Evolutionary conservation across 2,113 vertebrate species (phyloP).

Genomic region (Trachemys scripta): DNA sequence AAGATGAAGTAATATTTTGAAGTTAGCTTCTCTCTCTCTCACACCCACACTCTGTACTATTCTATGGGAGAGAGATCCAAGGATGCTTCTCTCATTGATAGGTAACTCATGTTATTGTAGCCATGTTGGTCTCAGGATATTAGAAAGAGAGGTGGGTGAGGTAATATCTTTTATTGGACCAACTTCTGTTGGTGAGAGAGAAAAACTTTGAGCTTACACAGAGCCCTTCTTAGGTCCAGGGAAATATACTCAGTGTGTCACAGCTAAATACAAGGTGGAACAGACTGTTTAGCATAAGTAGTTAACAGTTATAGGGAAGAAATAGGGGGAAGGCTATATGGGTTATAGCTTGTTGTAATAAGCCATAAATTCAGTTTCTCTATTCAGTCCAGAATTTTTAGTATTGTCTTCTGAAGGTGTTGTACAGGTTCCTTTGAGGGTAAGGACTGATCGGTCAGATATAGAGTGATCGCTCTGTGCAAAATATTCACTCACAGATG

Average conservation of each 20-base stretch:
- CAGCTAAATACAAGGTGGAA: neutral
- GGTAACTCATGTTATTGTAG: neutral
- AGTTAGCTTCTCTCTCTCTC: too few relatives aligned
- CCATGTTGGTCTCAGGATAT: too few relatives aligned
- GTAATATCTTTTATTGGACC: too few relatives aligned
- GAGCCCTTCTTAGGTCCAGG: neutral
- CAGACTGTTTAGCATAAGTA: neutral
- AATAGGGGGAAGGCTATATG: neutral
- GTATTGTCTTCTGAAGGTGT: neutral
- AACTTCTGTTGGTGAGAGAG: too few relatives aligned
- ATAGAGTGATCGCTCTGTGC: neutral
- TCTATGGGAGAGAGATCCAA: too few relatives aligned
- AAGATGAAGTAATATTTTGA: too few relatives aligned
- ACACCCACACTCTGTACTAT: too few relatives aligned
- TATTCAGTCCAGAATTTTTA: neutral
- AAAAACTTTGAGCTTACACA: neutral
- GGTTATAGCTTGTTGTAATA: neutral
- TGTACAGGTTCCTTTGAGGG: neutral
- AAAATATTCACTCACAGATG: neutral
- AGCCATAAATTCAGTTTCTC: neutral
- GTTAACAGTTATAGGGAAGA: neutral
- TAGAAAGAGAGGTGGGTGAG: neutral
- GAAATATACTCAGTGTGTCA: neutral
- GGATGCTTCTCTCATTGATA: neutral
- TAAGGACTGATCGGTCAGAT: too few relatives aligned